Evolutionary conservation across 2,113 vertebrate genomes (phyloP), one percentile per base, ranked within the genome.

Genomic region (Clupea harengus): DNA sequence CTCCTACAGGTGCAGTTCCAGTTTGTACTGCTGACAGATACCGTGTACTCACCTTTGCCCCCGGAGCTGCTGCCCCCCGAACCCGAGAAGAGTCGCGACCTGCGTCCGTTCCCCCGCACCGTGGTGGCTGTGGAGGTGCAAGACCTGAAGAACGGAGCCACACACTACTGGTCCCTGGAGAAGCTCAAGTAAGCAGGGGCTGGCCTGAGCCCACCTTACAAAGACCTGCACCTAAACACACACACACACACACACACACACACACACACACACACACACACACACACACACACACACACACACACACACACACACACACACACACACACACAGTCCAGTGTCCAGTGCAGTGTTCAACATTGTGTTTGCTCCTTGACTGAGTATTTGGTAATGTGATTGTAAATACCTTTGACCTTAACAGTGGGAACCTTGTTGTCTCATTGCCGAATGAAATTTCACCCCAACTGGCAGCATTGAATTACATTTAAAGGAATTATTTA

Each of bases 51-150:
- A 0, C 98, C 98, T 0, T 90, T 99, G 85, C 97, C 97, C 0
- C 97, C 98, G 0, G 98, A 99, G 88, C 94, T 99, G 0, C 89
- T 96, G 89, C 95, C 97, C 0, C 86, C 95, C 0, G 97, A 99
- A 83, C 87, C 94, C 0, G 97, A 97, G 20, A 97, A 96, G 90
- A 89, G 94, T 0, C 95, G 94, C 0, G 94, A 96, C 17, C 86
- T 93, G 0, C 93, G 96, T 2, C 95, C 97, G 15, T 99, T 99
- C 90, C 97, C 98, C 10, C 97, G 97, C 6, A 99, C 98, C 0
- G 97, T 99, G 92, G 97, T 99, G 78, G 97, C 98, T 0, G 97
- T 99, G 1, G 98, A 99, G 82, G 97, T 99, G 39, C 98, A 99
- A 91, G 98, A 99, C 90, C 93, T 99, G 83, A 99, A 99, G 94